Percentiles rank a stretch among this genome's conserved stretches.
These are phyloP conservation scores for Cosmia pyralina DNA, from an alignment of 2,888 invertebrate genomes.

Conservation along the genomic window DNA sequence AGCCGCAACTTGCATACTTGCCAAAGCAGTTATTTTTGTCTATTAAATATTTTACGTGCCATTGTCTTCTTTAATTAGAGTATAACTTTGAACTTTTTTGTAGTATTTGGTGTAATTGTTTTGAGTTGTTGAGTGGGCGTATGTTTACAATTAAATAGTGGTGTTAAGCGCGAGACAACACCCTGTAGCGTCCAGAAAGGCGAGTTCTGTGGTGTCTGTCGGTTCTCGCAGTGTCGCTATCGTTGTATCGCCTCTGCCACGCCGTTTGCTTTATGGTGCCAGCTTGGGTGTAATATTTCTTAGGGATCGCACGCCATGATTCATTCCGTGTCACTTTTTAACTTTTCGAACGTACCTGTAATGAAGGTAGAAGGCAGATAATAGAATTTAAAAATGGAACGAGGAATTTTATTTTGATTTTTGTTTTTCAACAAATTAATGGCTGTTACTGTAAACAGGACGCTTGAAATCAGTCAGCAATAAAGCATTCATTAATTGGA, in stretches of 20 bases:
- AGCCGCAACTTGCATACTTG: slow-evolving; percentile 58
- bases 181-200: slow-evolving; percentile 80
- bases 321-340: slow-evolving; percentile 88
- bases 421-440: slow-evolving; percentile 53
- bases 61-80: slow-evolving; percentile 61
- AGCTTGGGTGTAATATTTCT: slow-evolving; percentile 89
- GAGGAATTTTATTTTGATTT: slow-evolving; percentile 49
- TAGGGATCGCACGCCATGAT: slow-evolving; percentile 90
- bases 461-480: slow-evolving; percentile 29
- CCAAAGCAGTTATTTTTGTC: slow-evolving; percentile 59
- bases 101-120: slow-evolving; percentile 37
- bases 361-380: slow-evolving; percentile 84
- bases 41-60: slow-evolving; percentile 58
- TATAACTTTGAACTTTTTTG: slow-evolving; percentile 33
- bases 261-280: slow-evolving; percentile 90
- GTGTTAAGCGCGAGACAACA: slow-evolving; percentile 67
- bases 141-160: slow-evolving; percentile 46
- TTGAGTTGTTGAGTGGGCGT: slow-evolving; percentile 37
- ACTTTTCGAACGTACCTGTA: slow-evolving; percentile 86
- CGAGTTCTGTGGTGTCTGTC: slow-evolving; percentile 88
- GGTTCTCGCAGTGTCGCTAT: slow-evolving; percentile 88
- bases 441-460: slow-evolving; percentile 25
- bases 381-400: slow-evolving; percentile 80
- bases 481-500: slow-evolving; percentile 27
- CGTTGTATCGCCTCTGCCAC: slow-evolving; percentile 89